These are phyloP conservation scores for Tridacna gigas DNA, from an alignment of 2,888 invertebrate species.

Conservation along the genomic window DNA sequence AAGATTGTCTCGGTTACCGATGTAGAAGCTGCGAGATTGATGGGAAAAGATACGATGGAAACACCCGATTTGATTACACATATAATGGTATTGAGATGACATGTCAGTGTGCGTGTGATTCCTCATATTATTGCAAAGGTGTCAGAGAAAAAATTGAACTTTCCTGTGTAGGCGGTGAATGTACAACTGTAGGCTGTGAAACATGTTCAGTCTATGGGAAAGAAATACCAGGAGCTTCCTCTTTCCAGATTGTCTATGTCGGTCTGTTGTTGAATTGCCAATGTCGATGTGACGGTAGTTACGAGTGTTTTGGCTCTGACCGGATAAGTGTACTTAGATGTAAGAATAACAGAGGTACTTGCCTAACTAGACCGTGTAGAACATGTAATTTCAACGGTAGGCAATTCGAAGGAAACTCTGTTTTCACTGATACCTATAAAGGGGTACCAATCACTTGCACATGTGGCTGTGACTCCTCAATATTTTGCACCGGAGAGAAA, in stretches of 20 bases:
- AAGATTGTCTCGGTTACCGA: slow-evolving; percentile 38
- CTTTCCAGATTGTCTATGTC: slow-evolving; percentile 48
- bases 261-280: slow-evolving; percentile 46
- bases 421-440: slow-evolving; percentile 36
- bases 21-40: slow-evolving; percentile 52
- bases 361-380: slow-evolving; percentile 38
- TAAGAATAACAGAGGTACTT: slow-evolving; percentile 40
- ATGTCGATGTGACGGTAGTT: slow-evolving; percentile 59
- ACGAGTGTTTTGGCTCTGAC: slow-evolving; percentile 39
- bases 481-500: slow-evolving; percentile 34
- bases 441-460: slow-evolving; percentile 45
- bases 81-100: slow-evolving; percentile 42
- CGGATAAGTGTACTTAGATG: slow-evolving; percentile 41
- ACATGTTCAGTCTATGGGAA: slow-evolving; percentile 52
- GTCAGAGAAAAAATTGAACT: slow-evolving; percentile 29
- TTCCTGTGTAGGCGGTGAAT: slow-evolving; percentile 37
- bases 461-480: slow-evolving; percentile 44
- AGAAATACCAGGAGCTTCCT: slow-evolving; percentile 42
- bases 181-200: slow-evolving; percentile 50
- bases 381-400: slow-evolving; percentile 43
- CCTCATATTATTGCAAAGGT: slow-evolving; percentile 23
- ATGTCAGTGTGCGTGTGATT: slow-evolving; percentile 35
- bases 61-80: slow-evolving; percentile 25
- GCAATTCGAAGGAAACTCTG: slow-evolving; percentile 27
- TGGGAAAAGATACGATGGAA: slow-evolving; percentile 28